Base-by-base conservation (phyloP, 1,140 invertebrate species). In the Macrotrachela quadricornifera region DNA sequence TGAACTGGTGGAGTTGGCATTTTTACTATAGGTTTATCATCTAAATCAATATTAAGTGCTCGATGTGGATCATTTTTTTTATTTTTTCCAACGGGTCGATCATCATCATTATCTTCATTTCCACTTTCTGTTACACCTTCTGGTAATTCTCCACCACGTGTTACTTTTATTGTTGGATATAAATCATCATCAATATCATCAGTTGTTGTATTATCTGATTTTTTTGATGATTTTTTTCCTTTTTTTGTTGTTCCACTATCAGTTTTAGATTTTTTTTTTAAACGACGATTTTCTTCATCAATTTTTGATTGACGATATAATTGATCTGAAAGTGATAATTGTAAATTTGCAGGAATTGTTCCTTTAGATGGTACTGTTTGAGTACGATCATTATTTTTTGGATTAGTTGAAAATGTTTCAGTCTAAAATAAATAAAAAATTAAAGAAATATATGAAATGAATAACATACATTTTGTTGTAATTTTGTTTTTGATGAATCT, bases 21-120 rank as follows among this genome's bases (percentile, higher is more conserved):
- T 10, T 18, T 2, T 30, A 30, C 21, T n/a, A n/a, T n/a, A 30
- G 21, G 21, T 30, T 8, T n/a, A n/a, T 84, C 76, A 68, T 96
- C 87, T 39, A 96, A 71, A 73, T 95, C 81, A 54, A 96, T 90
- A 70, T 97, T 80, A 13, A 97, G 75, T 39, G 86, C 85, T 59
- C 81, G 77, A 73, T 94, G 88, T 39, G 87, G 85, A 75, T 95
- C 87, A 57, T 77, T 73, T 51, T 74, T 73, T 12, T 65, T 62
- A 46, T 64, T 56, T 3, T 45, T 30, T 46, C 21, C 21, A 30
- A 30, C 21, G 8, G 2, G 8, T 30, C 8, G 2, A 30, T 30
- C 21, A 8, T 30, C 21, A 30, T 83, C 81, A 41, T 90, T 84
- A 49, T 78, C 50, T 18, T 49, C 45, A 49, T 52, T 37, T 44